Percentiles rank a stretch among this genome's conserved stretches.
Evolutionary conservation across 2,797 vertebrate genomes (phyloP).

Genomic region (Ceryle rudis): DNA sequence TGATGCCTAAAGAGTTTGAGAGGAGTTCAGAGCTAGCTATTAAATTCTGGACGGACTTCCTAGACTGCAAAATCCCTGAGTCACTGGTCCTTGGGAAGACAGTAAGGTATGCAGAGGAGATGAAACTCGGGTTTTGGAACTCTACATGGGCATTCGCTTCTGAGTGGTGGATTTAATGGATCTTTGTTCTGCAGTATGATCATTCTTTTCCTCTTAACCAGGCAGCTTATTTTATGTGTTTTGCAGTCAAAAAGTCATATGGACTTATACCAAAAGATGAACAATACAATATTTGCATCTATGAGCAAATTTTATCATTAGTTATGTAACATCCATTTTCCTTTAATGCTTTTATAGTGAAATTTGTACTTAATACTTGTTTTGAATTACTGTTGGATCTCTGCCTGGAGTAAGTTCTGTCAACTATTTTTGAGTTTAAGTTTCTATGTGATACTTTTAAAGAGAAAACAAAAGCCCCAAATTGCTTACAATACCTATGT

Average conservation of each 20-base stretch:
- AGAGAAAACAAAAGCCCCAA: neutral
- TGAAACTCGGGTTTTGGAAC: neutral
- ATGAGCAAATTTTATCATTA: neutral
- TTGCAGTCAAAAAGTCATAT: neutral
- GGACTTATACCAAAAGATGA: neutral
- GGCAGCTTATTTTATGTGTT: neutral
- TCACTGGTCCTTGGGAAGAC: neutral
- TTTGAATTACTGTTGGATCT: neutral
- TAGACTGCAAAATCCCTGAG: neutral
- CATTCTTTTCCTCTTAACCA: neutral
- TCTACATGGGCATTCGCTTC: neutral
- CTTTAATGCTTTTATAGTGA: neutral
- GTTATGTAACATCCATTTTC: neutral
- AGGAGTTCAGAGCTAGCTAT: neutral
- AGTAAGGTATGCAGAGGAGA: neutral
- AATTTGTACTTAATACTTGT: neutral
- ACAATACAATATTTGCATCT: neutral
- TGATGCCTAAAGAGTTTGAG: neutral
- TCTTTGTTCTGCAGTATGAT: neutral
- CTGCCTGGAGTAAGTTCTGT: neutral
- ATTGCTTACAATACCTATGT: neutral
- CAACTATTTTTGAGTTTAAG: neutral
- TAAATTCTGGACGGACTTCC: neutral
- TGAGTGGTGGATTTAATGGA: neutral
- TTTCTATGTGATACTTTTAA: neutral